Evolutionary conservation across 2,113 vertebrate species (phyloP).

Genomic region (Poicephalus gulielmi): DNA sequence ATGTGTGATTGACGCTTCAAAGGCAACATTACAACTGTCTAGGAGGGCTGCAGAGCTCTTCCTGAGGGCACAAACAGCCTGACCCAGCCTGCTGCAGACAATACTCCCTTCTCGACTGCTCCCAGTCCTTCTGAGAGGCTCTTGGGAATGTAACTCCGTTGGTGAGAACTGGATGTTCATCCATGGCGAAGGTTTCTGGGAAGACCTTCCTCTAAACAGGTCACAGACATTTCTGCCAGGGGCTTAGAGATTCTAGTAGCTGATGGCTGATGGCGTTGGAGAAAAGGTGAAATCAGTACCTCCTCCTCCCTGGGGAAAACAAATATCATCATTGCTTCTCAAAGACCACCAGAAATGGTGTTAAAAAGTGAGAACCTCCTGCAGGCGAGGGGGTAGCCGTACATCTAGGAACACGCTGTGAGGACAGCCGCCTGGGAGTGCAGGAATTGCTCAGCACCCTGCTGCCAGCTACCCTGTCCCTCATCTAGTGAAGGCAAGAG

Average conservation of each 20-base stretch:
- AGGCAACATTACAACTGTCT: background rate
- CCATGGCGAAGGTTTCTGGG: background rate
- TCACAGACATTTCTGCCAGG: background rate
- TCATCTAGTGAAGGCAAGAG: background rate
- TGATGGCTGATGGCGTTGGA: background rate
- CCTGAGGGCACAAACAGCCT: rapidly evolving
- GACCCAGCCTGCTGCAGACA: background rate
- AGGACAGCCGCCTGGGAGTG: background rate
- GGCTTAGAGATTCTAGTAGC: background rate
- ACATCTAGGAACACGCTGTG: background rate
- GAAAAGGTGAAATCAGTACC: background rate
- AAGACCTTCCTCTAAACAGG: background rate
- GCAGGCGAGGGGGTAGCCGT: background rate
- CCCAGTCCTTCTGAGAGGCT: background rate
- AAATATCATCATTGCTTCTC: background rate
- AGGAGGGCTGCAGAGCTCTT: background rate
- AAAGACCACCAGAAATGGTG: background rate
- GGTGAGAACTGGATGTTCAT: background rate
- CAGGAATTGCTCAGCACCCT: background rate
- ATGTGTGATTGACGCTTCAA: background rate
- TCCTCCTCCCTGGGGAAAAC: background rate
- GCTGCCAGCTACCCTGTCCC: background rate
- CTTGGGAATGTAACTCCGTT: background rate
- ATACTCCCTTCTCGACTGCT: background rate
- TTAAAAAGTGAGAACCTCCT: background rate